Evolutionary conservation across 2,113 vertebrate genomes (phyloP).

Genomic region (Sinocyclocheilus rhinocerous): DNA sequence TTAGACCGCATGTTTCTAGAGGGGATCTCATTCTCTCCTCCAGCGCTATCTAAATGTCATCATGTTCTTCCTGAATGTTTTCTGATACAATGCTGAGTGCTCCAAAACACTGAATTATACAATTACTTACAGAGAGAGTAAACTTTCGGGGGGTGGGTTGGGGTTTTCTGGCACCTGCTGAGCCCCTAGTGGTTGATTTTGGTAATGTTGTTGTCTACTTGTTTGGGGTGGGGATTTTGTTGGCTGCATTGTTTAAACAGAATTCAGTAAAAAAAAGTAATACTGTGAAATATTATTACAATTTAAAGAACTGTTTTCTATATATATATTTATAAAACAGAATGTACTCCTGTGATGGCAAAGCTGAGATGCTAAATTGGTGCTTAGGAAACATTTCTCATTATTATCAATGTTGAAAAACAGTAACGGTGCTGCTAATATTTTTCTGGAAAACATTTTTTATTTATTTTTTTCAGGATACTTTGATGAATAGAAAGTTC

Average conservation of each 20-base stretch:
- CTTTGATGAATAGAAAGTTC: too few relatives aligned
- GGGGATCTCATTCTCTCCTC: constrained; percentile 7
- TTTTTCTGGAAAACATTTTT: background rate
- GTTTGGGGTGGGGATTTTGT: background rate
- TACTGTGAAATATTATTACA: background rate
- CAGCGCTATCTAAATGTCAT: constrained; percentile 32
- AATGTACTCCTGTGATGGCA: too few relatives aligned
- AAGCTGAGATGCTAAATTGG: background rate
- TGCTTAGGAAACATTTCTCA: background rate
- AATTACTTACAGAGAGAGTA: constrained; percentile 4
- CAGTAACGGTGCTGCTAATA: background rate
- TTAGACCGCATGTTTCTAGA: constrained; percentile 9
- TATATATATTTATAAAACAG: too few relatives aligned
- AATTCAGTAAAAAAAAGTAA: background rate
- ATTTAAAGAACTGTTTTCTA: background rate
- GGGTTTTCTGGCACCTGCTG: background rate
- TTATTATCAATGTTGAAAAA: background rate
- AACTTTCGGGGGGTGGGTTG: background rate
- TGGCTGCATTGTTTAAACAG: background rate
- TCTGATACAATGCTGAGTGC: constrained; percentile 26
- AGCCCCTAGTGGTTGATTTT: background rate
- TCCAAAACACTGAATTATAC: constrained; percentile 21
- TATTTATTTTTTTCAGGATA: background rate
- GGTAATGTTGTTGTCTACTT: background rate
- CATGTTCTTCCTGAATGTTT: background rate